Conservation (phyloP, 1,140 invertebrate genomes). For the Colletes latitarsis region DNA sequence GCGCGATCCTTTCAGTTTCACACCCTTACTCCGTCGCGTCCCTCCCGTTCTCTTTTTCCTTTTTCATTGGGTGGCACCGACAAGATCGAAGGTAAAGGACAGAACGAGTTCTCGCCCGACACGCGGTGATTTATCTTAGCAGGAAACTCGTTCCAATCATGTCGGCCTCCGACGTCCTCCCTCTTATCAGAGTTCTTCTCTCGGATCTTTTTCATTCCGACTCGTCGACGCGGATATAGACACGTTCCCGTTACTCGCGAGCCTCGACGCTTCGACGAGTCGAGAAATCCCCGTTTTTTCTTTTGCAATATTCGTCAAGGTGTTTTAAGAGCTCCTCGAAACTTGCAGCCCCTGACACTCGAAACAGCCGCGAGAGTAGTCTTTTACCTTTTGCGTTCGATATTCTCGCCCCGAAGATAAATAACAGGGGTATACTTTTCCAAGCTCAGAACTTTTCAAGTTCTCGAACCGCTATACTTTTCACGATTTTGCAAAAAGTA, state of each 20-base stretch:
- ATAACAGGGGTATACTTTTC: no score
- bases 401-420: no score
- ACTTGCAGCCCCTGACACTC: background rate
- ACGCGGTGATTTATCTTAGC: constrained; percentile 25
- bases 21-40: no score
- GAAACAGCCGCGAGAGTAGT: background rate
- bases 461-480: no score
- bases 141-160: constrained; percentile 31
- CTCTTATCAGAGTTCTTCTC: constrained; percentile 16
- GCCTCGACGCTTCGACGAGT: no score
- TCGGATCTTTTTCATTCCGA: constrained; percentile 19
- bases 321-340: background rate
- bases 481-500: no score
- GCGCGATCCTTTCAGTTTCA: constrained; percentile 5
- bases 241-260: background rate
- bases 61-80: background rate
- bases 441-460: no score
- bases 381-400: no score
- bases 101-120: background rate
- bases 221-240: constrained; percentile 17
- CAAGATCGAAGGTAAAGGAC: background rate
- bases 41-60: no score
- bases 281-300: background rate
- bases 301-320: background rate
- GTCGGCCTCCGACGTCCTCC: constrained; percentile 13